Base-by-base conservation (phyloP, 2,797 vertebrate species). In the Scleropages formosus region DNA sequence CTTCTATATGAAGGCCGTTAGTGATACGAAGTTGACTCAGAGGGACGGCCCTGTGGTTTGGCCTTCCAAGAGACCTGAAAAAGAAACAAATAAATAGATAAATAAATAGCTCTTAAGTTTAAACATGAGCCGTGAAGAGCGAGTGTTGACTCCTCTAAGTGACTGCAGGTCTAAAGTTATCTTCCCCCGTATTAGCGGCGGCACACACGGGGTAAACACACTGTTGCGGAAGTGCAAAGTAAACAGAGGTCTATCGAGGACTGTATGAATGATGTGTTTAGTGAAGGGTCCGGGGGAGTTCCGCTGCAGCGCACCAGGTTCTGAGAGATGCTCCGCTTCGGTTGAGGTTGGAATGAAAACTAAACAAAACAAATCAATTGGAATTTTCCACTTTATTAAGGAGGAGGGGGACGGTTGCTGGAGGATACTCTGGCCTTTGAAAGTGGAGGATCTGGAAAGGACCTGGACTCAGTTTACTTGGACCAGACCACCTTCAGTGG, bases 331-430 rank as follows among this genome's bases (percentile, higher is more conserved):
- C 61, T 74, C 56, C 13, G 71, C 60, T 77, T 74, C 75, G 58
- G 10, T 59, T 64, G 60, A 1, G 27, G 59, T 58, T 31, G 31
- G 73, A 79, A 79, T 49, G 72, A 68, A 61, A 75, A 66, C 68
- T 51, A 79, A 75, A 75, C 78, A 65, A 73, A 73, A 76, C 75
- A 79, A 79, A 77, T 79, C 65, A 73, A 51, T 79, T 20, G 71
- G 49, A 65, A 59, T 76, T 79, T 79, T 77, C 71, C 70, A 64
- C 79, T 44, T 76, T 71, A 76, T 79, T 76, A 66, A 44, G 66
- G 26, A 26, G 53, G 39, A 8, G 0, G 20, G 18, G 31, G 20
- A 2, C 0, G 49, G 62, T 27, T 53, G 22, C 8, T 49, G 64
- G 26, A 24, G 60, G 61, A 68, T 27, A 44, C 60, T 22, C 66